phyloP scores from a whole-genome alignment of 2,113 vertebrate genomes.

The Ameiurus melas region DNA sequence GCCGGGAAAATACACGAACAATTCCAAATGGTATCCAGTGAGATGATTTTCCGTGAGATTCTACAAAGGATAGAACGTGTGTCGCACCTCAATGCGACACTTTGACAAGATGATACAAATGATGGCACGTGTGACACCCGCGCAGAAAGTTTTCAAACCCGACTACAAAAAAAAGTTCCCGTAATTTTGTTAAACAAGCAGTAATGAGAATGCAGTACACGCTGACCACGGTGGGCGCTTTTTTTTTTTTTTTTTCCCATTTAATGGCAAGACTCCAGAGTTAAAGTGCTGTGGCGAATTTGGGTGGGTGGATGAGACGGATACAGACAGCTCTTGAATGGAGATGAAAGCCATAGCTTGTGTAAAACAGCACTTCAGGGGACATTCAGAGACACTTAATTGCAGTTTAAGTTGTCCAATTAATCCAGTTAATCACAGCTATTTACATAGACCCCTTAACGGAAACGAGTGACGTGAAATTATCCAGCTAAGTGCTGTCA shows the following conservation, averaged over 20 bases:
- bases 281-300: slow-evolving; percentile 29
- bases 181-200: background rate
- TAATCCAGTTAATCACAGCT: slow-evolving; percentile 53
- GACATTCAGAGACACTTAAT: slow-evolving; percentile 41
- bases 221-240: slow-evolving; percentile 30
- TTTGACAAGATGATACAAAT: background rate
- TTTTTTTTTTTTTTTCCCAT: background rate
- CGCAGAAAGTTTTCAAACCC: background rate
- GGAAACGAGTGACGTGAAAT: background rate
- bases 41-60: background rate
- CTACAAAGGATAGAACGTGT: background rate
- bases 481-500: background rate
- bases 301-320: slow-evolving; percentile 16
- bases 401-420: slow-evolving; percentile 55
- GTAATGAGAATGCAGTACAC: slow-evolving; percentile 25
- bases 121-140: background rate
- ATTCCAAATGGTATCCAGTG: background rate
- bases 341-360: slow-evolving; percentile 55
- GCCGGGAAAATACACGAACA: background rate
- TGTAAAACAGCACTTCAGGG: slow-evolving; percentile 38
- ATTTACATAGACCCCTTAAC: background rate
- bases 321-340: slow-evolving; percentile 28
- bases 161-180: background rate
- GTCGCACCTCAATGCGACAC: background rate
- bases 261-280: slow-evolving; percentile 41